Percentiles rank a stretch among this genome's conserved stretches.
Evolutionary conservation across 2,797 vertebrate species (phyloP).

Genomic region (Anguilla megastoma): DNA sequence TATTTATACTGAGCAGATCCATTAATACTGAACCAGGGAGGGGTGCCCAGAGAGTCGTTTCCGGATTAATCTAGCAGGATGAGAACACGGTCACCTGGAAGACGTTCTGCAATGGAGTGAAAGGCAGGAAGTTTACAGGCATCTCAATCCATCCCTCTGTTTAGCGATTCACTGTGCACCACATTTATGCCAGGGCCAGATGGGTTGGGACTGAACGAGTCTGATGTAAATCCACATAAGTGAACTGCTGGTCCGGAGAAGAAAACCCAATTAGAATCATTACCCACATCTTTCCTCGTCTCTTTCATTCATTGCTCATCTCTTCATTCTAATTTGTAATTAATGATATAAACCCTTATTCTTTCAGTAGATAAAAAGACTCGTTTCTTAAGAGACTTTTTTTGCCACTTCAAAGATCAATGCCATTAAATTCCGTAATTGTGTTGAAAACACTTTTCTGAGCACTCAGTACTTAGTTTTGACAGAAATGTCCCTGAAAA

Average conservation of each 20-base stretch:
- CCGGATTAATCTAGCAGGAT: not conserved
- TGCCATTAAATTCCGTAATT: not conserved
- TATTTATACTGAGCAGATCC: conserved; percentile 16
- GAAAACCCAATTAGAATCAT: conserved; percentile 13
- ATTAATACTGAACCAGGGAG: not conserved
- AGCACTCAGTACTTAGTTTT: conserved; percentile 6
- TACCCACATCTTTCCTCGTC: not conserved
- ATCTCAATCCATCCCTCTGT: not conserved
- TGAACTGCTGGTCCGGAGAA: not conserved
- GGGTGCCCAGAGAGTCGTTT: not conserved
- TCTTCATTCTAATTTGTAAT: not conserved
- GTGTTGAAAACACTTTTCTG: not conserved
- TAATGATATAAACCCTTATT: conserved; percentile 1
- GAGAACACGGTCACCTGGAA: not conserved
- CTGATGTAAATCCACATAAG: not conserved
- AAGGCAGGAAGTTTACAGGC: not conserved
- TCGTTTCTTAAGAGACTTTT: not conserved
- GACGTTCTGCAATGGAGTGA: not conserved
- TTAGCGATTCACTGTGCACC: not conserved
- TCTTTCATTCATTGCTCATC: not conserved
- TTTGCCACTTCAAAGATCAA: conserved; percentile 9
- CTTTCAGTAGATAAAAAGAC: not conserved
- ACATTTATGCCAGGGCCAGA: not conserved
- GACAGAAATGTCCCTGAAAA: conserved; percentile 7
- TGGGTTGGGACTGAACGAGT: not conserved